Base-by-base conservation (phyloP, 92 coral and sea anemone species). In the Epizoanthus stellaris region DNA sequence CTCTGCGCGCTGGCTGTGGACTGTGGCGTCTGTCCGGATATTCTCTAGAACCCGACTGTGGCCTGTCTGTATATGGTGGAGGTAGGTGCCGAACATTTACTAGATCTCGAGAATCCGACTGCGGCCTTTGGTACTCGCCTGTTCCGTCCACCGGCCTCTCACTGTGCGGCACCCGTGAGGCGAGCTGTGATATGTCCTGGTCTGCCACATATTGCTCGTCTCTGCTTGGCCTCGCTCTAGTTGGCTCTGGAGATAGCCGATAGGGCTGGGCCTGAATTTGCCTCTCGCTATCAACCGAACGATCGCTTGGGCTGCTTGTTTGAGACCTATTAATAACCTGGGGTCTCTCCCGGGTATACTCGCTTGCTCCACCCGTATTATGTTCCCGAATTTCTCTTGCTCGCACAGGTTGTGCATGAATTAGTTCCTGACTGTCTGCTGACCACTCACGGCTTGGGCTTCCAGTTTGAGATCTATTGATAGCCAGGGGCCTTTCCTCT, bases 401-500 rank as follows among this genome's bases (percentile, higher is more conserved):
- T 16, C 42, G 36, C 3, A 62, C 34, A 1, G 72, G 83, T 9
- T 63, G 67, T n/a, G 72, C 83, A 9, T n/a, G 39, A 43, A 79
- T 79, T 39, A 79, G 42, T 21, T 63, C 73, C 67, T 52, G 40
- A 79, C 49, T 20, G 13, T 63, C 72, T 47, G 39, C 53, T 10
- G 60, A 12, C 83, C 72, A 63, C 65, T 79, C 72, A 17, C 13
- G 64, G 53, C 56, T 52, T 52, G 83, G 71, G 34, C 73, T 79
- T 43, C 61, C 79, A 16, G 62, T 21, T 9, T 49, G 79, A 5
- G 79, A 73, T 20, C 64, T 73, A 17, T n/a, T 52, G 16, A 53
- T 38, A 49, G 53, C n/a, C 30, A 53, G 15, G 62, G 79, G 64
- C 7, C 62, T 36, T 8, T 73, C 79, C 63, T 73, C 79, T 23